Conservation (phyloP, 1,140 invertebrate genomes). For the Meloidogyne exigua region DNA sequence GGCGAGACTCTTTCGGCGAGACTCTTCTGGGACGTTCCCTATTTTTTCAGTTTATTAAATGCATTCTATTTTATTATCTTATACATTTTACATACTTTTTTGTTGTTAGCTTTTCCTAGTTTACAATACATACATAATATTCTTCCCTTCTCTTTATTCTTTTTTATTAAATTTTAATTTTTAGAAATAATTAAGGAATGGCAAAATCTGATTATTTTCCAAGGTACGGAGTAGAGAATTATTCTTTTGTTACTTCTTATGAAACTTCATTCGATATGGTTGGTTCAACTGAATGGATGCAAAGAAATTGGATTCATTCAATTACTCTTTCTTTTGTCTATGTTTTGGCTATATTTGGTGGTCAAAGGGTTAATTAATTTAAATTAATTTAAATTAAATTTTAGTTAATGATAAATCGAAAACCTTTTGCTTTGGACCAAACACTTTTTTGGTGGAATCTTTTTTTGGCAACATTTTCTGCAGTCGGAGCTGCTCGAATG, state of each 20-base stretch:
- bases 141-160: background rate
- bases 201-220: constrained; percentile 59
- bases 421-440: constrained; percentile 67
- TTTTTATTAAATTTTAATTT: background rate
- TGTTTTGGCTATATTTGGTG: constrained; percentile 86
- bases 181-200: constrained; percentile 40
- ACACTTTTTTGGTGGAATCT: constrained; percentile 95
- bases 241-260: constrained; percentile 89
- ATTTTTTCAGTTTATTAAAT: too few relatives aligned
- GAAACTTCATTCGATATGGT: constrained; percentile 86
- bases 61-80: too few relatives aligned
- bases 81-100: too few relatives aligned
- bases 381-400: constrained; percentile 78
- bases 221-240: constrained; percentile 70
- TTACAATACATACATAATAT: too few relatives aligned
- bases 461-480: constrained; percentile 81
- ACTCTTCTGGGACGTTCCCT: too few relatives aligned
- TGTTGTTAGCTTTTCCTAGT: too few relatives aligned
- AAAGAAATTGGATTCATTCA: constrained; percentile 86
- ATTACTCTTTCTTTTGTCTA: constrained; percentile 76
- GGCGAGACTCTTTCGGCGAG: too few relatives aligned
- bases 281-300: constrained; percentile 86
- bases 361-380: constrained; percentile 74
- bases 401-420: constrained; percentile 58
- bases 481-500: constrained; percentile 70